Base-by-base conservation (phyloP, 2,888 invertebrate genomes). In the Cacoxenus indagator region DNA sequence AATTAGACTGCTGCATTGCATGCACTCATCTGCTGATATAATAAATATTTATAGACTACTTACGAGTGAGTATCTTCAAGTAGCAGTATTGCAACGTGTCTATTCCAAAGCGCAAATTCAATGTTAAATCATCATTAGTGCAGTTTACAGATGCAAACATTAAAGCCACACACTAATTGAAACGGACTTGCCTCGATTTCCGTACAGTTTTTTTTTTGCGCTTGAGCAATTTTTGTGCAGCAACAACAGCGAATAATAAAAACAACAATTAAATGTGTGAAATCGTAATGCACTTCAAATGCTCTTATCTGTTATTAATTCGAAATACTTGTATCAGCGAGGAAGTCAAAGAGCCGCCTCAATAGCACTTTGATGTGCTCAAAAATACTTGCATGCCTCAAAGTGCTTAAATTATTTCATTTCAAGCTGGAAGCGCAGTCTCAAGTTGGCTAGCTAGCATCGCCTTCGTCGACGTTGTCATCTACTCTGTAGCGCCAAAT, bases 1-100 rank as follows among this genome's bases (percentile, higher is more conserved):
- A 83, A 81, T 81, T 79, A 79, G 55, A 19, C 55, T 55, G 55
- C 24, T n/a, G 22, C 22, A 51, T 48, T 31, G 31, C 24, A 6
- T 9, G 19, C 19, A 19, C 19, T 17, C 48, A 31, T 31, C 31
- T 9, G 37, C 37, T 48, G 48, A 48, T 4, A 55, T n/a, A 55
- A 55, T 55, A 19, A 55, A 55, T 55, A 55, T 55, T 55, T 55
- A 55, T 55, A 55, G 55, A 55, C 55, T 24, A 17, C 27, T 55
- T 55, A 55, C 51, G 17, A 11, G 22, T 6, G 22, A 19, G 22
- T 22, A 6, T 48, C 2, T 51, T 5, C 22, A 51, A 8, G 48
- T 3, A 6, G 1, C 11, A 4, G 17, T 48, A 14, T 8, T 6
- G 4, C 31, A 6, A 31, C 9, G 37, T 37, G 14, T 37, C 37